phyloP scores from a whole-genome alignment of 2,888 invertebrate genomes.

The Synanthedon formicaeformis region DNA sequence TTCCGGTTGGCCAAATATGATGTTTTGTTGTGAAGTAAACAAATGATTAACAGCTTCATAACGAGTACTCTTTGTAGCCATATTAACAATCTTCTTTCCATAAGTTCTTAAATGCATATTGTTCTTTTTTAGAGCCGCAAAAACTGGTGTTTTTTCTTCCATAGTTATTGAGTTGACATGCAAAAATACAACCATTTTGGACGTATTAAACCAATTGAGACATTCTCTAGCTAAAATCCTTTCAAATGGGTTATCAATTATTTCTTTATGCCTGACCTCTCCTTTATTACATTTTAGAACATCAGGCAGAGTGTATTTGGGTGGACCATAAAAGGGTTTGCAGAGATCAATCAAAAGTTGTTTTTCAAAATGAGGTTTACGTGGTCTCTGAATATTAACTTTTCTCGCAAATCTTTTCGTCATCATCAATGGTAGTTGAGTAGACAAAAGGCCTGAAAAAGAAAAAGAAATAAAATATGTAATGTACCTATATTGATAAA shows the following conservation, averaged over 20 bases:
- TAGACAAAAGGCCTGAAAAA: constrained; percentile 30
- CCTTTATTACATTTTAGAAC: constrained; percentile 64
- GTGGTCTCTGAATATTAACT: constrained; percentile 82
- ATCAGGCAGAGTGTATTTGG: constrained; percentile 53
- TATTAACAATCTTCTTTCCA: constrained; percentile 72
- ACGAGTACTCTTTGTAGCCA: constrained; percentile 75
- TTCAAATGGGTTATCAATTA: constrained; percentile 77
- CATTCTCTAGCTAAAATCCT: constrained; percentile 79
- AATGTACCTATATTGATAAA: neutral
- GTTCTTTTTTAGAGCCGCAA: constrained; percentile 72
- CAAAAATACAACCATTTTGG: constrained; percentile 78
- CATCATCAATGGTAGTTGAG: constrained; percentile 54
- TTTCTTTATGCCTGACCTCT: constrained; percentile 18
- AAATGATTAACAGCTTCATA: constrained; percentile 76
- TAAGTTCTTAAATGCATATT: constrained; percentile 78
- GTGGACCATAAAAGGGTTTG: constrained; percentile 70
- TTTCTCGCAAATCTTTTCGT: constrained; percentile 78
- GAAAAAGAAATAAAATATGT: neutral
- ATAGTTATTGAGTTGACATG: constrained; percentile 79
- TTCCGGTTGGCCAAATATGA: constrained; percentile 78
- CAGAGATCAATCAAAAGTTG: constrained; percentile 75
- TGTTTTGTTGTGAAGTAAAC: constrained; percentile 73
- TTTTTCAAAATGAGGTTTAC: constrained; percentile 76
- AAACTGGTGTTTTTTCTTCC: constrained; percentile 75
- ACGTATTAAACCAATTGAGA: constrained; percentile 76